Base-by-base conservation (phyloP, 1,140 invertebrate species). In the Brachionus plicatilis region DNA sequence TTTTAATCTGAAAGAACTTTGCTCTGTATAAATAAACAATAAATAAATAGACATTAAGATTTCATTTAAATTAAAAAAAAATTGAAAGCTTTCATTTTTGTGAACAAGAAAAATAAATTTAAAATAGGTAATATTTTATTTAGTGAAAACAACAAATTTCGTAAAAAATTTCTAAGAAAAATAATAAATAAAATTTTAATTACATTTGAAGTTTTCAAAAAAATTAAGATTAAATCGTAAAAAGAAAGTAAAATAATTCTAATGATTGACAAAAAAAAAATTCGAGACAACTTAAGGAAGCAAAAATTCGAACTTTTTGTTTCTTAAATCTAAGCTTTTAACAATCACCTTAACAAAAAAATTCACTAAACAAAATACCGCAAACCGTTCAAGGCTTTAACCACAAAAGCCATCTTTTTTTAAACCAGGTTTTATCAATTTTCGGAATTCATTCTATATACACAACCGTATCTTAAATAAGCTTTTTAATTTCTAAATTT, bases 141-240 rank as follows among this genome's bases (percentile, higher is more conserved):
- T 60, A 60, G 53, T 60, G 53, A 60, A 60, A 60, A 60, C 53
- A 60, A 60, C 53, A 60, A 60, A 60, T 60, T 60, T 60, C 53
- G 53, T 60, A 60, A 60, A 60, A 60, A 60, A 60, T 60, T 60
- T 60, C 17, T 60, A 60, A 24, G 53, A 60, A 60, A 60, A 24
- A 27, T 60, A 60, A 60, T 60, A 60, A 60, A 60, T 60, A 60
- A 60, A 60, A 60, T 60, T 60, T 24, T 60, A 60, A 60, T 60
- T 60, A 60, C 53, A 60, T 60, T 60, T 60, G 17, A 20, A 60
- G 20, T 20, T 60, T 60, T 24, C n/a, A 7, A 60, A 60, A 60
- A 20, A 60, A 60, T 37, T 37, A 60, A 60, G 20, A 60, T 60
- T 60, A 60, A 20, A 60, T 27, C 53, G 53, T 60, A 56, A 17